Base-by-base conservation (phyloP, 1,140 invertebrate species). In the Wiebesia pumilae region DNA sequence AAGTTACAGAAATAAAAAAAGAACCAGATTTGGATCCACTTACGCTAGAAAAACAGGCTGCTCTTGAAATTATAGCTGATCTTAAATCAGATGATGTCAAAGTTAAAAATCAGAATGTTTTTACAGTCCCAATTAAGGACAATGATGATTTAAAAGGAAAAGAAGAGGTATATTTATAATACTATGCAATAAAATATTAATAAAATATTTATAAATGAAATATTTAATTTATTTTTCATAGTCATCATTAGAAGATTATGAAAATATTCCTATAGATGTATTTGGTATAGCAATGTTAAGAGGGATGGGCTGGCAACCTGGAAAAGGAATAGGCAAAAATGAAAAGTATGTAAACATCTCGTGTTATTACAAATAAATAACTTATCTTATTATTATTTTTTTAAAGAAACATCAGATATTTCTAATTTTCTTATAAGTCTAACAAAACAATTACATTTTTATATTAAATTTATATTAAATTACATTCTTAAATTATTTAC, bases 221-320 rank as follows among this genome's bases (percentile, higher is more conserved):
- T 47, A 47, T 51, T 35, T 83, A 30, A 71, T 85, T 80, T 65
- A 67, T 90, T 82, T 88, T 94, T 94, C 87, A 43, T 43, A 96
- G 95, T 95, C 97, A 33, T 96, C 96, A 10, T 90, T 97, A 54
- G 97, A 98, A 88, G 97, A 99, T 94, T 99, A 99, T 95, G 98
- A 99, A 90, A 94, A 95, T 89, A 96, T 99, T 79, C 98, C 98
- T 3, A 96, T 99, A 75, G 95, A 96, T 91, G 95, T 97, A 75
- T 99, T 96, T 96, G 98, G 98, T 14, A 88, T 97, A 89, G 98
- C 98, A 10, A 97, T 99, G 96, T 93, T 99, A 27, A 93, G 98
- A 89, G 98, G 98, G 58, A 99, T 99, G 98, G 98, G 98, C 0
- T 99, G 98, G 98, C 95, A 96, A 88, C 95, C 97, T 88, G 95